Conservation (phyloP, 2,113 vertebrate species). For the Hydrochoerus hydrochaeris region DNA sequence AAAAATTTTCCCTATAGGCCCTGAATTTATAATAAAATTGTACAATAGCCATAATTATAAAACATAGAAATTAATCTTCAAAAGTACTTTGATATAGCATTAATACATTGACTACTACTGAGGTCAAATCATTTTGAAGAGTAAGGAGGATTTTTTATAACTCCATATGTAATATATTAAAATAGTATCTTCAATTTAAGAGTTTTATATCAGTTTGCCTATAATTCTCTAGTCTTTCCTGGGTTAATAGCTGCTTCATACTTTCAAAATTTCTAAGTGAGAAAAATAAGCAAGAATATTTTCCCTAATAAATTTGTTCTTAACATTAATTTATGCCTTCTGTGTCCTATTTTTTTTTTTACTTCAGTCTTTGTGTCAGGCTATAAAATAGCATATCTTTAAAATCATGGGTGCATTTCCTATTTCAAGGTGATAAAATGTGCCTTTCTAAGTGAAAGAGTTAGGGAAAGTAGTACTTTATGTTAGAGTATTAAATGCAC, state of each 20-base stretch:
- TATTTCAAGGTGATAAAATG: slow-evolving; percentile 65
- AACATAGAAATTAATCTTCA: slow-evolving; percentile 41
- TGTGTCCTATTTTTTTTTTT: slow-evolving; percentile 49
- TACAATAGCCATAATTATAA: slow-evolving; percentile 45
- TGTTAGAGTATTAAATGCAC: slow-evolving; percentile 49
- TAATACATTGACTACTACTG: slow-evolving; percentile 63
- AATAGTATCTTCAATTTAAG: slow-evolving; percentile 68
- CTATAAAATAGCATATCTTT: slow-evolving; percentile 53
- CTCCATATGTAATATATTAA: slow-evolving; percentile 64
- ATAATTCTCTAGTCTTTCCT: slow-evolving; percentile 39
- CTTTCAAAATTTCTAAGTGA: slow-evolving; percentile 59
- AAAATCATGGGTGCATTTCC: slow-evolving; percentile 60
- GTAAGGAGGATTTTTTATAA: slow-evolving; percentile 73
- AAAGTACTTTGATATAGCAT: slow-evolving; percentile 42
- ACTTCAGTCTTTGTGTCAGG: slow-evolving; percentile 59
- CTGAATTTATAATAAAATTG: slow-evolving; percentile 37
- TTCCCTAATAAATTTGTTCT: slow-evolving; percentile 23
- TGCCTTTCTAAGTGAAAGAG: slow-evolving; percentile 1
- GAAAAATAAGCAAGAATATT: slow-evolving; percentile 63
- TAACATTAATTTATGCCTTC: slow-evolving; percentile 66
- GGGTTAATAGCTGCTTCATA: slow-evolving; percentile 38
- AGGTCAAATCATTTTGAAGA: slow-evolving; percentile 62
- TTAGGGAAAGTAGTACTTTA: not conserved
- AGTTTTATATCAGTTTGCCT: slow-evolving; percentile 56
- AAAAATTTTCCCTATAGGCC: not conserved